These are phyloP conservation scores for Psephotus haematonotus DNA, from an alignment of 2,113 vertebrate species.

Conservation along the genomic window DNA sequence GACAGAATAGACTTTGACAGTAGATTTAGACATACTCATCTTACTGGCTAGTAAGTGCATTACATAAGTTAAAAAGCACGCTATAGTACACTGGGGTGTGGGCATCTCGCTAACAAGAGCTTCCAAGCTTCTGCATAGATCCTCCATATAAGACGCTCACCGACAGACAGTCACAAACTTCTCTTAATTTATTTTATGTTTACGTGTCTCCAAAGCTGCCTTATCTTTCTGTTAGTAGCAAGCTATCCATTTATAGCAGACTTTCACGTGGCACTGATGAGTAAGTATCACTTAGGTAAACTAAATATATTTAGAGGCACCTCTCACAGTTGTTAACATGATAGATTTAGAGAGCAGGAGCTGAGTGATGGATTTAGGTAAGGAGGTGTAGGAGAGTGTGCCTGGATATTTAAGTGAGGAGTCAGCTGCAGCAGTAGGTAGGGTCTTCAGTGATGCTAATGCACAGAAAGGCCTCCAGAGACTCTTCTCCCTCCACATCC, in stretches of 20 bases:
- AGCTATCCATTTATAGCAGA: neutral
- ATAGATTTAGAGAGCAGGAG: conserved; percentile 7
- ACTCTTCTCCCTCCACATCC: neutral
- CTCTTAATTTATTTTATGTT: neutral
- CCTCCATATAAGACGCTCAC: neutral
- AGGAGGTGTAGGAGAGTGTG: neutral
- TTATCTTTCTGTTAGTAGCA: neutral
- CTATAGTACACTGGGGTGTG: neutral
- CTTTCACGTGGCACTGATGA: neutral
- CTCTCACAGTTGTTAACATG: conserved; percentile 8
- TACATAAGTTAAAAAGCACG: neutral
- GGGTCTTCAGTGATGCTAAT: neutral
- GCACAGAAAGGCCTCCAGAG: neutral
- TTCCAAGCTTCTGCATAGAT: neutral
- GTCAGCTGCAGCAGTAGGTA: neutral
- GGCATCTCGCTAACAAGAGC: neutral
- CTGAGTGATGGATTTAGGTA: conserved; percentile 1
- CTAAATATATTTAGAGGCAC: conserved; percentile 1
- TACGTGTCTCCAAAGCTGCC: neutral
- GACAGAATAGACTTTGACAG: neutral
- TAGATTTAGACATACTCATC: neutral
- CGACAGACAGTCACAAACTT: neutral
- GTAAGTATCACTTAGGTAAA: neutral
- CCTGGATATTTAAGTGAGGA: neutral
- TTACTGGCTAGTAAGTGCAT: neutral